These are phyloP conservation scores for Cotesia vestalis DNA, from an alignment of 1,140 invertebrate genomes.

Conservation along the genomic window DNA sequence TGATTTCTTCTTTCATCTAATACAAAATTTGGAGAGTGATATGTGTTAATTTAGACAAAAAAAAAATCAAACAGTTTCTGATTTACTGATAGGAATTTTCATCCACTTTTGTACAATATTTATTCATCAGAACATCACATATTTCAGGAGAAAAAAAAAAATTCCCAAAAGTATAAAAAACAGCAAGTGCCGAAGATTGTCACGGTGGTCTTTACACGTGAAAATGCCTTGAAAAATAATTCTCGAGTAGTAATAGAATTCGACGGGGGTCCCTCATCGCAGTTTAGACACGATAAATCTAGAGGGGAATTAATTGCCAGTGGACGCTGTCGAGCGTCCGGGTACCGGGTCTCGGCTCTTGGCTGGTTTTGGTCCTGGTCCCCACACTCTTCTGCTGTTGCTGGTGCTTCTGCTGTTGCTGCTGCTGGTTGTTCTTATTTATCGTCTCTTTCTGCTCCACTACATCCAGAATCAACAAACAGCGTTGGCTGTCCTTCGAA, in stretches of 20 bases:
- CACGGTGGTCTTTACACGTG: constrained; percentile 28
- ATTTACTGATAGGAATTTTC: too few relatives aligned
- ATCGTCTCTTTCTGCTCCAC: constrained; percentile 7
- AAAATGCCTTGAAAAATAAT: constrained; percentile 42
- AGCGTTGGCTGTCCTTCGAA: constrained; percentile 1
- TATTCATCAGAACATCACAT: constrained; percentile 35
- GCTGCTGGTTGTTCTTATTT: background rate
- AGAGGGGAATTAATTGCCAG: constrained; percentile 62
- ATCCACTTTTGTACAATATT: background rate
- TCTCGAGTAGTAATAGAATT: constrained; percentile 49
- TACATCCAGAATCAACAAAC: background rate
- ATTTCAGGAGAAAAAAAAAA: constrained; percentile 43
- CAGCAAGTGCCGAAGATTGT: background rate
- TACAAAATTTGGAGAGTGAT: too few relatives aligned
- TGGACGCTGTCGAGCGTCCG: constrained; percentile 47
- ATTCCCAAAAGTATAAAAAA: background rate
- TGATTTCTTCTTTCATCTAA: too few relatives aligned
- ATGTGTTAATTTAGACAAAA: too few relatives aligned
- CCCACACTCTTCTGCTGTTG: constrained; percentile 37
- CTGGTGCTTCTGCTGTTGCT: constrained; percentile 27
- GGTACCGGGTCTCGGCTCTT: too few relatives aligned
- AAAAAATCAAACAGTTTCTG: too few relatives aligned
- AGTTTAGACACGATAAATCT: constrained; percentile 62
- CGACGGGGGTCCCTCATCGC: constrained; percentile 40
- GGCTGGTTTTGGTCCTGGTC: constrained; percentile 42